Evolutionary conservation across 64 coral and sea anemone species (phyloP).

Genomic region (Dendrophyllia cribrosa): DNA sequence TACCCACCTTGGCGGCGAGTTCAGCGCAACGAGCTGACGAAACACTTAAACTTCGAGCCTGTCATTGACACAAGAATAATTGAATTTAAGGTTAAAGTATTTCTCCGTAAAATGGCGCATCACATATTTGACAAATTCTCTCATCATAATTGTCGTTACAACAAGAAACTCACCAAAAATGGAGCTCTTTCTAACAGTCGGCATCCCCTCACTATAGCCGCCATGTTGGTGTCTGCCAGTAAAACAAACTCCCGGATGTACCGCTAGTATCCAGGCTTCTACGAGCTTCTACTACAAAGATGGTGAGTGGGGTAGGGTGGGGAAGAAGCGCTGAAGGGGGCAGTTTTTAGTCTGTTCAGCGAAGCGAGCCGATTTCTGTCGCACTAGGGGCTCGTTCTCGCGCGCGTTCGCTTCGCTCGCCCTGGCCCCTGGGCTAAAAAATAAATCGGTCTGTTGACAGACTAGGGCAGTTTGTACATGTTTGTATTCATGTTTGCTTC

Average conservation of each 20-base stretch:
- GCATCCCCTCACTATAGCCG: slow-evolving; percentile 83
- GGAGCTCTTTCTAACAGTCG: slow-evolving; percentile 77
- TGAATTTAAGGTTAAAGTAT: background rate
- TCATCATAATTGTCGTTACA: background rate
- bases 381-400: too few relatives aligned
- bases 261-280: background rate
- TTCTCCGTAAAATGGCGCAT: background rate
- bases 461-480: too few relatives aligned
- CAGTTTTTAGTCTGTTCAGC: too few relatives aligned
- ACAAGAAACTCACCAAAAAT: slow-evolving; percentile 70
- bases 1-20: slow-evolving; percentile 86
- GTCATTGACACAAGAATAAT: background rate
- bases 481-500: too few relatives aligned
- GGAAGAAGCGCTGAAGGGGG: too few relatives aligned
- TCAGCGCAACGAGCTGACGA: slow-evolving; percentile 58
- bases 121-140: background rate
- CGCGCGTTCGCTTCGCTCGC: too few relatives aligned
- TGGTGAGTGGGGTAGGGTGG: background rate
- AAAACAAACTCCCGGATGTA: slow-evolving; percentile 71
- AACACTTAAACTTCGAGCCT: slow-evolving; percentile 74
- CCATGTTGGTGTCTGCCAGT: slow-evolving; percentile 69
- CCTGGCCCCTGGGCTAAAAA: too few relatives aligned
- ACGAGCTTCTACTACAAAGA: background rate
- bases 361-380: too few relatives aligned
- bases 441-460: too few relatives aligned